Percentiles rank a stretch among this genome's conserved stretches.
phyloP scores from a whole-genome alignment of 1,140 invertebrate species.

The Heliothis virescens region DNA sequence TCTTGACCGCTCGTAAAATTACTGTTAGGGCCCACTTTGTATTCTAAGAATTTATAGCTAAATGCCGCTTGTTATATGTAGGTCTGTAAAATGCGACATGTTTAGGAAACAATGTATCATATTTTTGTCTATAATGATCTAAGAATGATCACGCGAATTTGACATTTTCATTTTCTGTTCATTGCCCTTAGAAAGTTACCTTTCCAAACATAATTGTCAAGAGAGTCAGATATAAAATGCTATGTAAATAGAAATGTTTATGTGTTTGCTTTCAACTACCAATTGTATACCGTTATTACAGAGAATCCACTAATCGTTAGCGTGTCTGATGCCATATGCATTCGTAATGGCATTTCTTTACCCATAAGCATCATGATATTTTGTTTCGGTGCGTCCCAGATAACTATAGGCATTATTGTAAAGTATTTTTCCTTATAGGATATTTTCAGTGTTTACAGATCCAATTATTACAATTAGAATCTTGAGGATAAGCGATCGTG shows the following conservation, averaged over 20 bases:
- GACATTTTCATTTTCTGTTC: conserved; percentile 19
- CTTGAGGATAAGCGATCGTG: neutral
- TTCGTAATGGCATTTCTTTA: conserved; percentile 44
- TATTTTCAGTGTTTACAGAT: conserved; percentile 8
- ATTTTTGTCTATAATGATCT: conserved; percentile 21
- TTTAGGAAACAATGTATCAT: neutral
- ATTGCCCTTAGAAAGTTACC: conserved; percentile 21
- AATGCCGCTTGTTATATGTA: no score
- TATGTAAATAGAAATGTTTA: conserved; percentile 8
- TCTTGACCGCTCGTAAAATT: no score
- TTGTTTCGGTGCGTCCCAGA: conserved; percentile 36
- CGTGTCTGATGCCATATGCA: conserved; percentile 37
- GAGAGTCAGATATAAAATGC: neutral
- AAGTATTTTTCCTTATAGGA: neutral
- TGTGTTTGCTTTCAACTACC: conserved; percentile 9
- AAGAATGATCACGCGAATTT: neutral
- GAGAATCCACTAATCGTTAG: conserved; percentile 29
- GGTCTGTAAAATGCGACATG: neutral
- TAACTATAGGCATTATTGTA: conserved; percentile 8
- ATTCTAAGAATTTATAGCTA: no score
- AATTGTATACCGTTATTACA: conserved; percentile 41
- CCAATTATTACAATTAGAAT: neutral
- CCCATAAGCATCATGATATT: conserved; percentile 37
- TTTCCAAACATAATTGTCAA: neutral
- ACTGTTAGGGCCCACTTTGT: no score